Base-by-base conservation (phyloP, 2,113 vertebrate species). In the Andinoacara biseriatus region DNA sequence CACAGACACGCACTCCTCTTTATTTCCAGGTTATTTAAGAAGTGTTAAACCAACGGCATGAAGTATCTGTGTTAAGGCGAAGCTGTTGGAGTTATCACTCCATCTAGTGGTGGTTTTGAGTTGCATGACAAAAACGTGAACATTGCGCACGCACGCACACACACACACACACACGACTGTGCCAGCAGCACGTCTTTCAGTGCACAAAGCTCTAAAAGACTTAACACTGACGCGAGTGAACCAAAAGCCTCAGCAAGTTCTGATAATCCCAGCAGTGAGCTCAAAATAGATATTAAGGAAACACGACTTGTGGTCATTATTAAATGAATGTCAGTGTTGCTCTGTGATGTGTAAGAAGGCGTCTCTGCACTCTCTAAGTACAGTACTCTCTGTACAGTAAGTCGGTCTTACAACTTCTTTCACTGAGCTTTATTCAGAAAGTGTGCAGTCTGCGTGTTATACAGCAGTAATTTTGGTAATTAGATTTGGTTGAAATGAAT, bases 21-120 rank as follows among this genome's bases (percentile, higher is more conserved):
- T 24, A 52, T 82, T 81, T 83, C 58, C 58, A 74, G 65, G 74
- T 78, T 40, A 33, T 83, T 86, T 78, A 43, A 78, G 61, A 58
- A 52, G 67, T 22, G 72, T 65, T 31, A 52, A 35, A 76, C 40
- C 17, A 35, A 35, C 65, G 11, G 20, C 67, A 74, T 78, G 13
- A 58, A 75, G 43, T 9, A 17, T 11, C 5, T 81, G 77, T 56
- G 76, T 83, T 31, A 22, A n/a, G 17, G 24, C 52, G 31, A 81
- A n/a, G 80, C 78, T 35, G 58, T 90, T 89, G 76, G 87, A 84
- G 83, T 86, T 76, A 76, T 92, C 26, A 79, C 90, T 86, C 92
- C 92, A 93, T 91, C 93, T 93, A 90, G 91, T 94, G 94, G 91
- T 22, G 29, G 74, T 49, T 77, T 72, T 10, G 43, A 80, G 54